phyloP scores from a whole-genome alignment of 2,113 vertebrate species.

The Odocoileus virginianus region DNA sequence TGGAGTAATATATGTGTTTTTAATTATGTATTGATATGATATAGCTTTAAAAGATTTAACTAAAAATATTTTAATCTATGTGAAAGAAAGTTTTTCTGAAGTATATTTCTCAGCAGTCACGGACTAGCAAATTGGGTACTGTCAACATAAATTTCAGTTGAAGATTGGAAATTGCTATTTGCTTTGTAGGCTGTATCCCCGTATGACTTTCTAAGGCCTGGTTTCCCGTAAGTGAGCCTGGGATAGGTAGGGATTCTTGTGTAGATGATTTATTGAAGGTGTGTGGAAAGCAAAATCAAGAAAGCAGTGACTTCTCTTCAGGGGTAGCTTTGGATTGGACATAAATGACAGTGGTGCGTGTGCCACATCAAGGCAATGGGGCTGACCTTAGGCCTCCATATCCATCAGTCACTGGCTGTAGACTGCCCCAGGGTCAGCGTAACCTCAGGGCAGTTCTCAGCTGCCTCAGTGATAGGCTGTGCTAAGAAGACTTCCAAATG shows the following conservation, averaged over 20 bases:
- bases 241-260: too few species aligned
- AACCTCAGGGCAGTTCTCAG: background rate
- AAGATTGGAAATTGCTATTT: background rate
- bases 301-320: background rate
- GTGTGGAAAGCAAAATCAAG: background rate
- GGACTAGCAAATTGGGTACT: background rate
- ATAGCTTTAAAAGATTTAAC: background rate
- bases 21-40: background rate
- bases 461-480: background rate
- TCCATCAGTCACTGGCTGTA: background rate
- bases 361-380: background rate
- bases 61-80: background rate
- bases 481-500: background rate
- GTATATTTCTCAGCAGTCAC: background rate
- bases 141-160: background rate
- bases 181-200: background rate
- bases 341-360: background rate
- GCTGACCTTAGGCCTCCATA: background rate
- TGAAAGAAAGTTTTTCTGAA: background rate
- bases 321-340: background rate
- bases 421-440: fast-evolving
- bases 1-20: background rate
- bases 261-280: background rate
- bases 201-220: background rate
- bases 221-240: background rate